These are phyloP conservation scores for Cosmia trapezina DNA, from an alignment of 2,888 invertebrate species.

Conservation along the genomic window DNA sequence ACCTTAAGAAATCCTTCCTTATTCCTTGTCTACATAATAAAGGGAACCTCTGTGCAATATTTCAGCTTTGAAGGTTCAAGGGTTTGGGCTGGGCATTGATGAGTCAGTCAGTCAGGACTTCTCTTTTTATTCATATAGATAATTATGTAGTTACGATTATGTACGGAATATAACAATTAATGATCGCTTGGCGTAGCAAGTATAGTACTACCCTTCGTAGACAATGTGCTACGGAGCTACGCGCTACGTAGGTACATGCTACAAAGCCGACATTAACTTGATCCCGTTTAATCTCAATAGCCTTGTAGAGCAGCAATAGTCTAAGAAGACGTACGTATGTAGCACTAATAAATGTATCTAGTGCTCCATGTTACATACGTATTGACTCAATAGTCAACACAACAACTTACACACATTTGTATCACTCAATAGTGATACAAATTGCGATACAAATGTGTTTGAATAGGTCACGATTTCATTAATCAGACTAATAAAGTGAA, in stretches of 20 bases:
- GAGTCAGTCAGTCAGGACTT: no score
- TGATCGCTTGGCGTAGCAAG: slow-evolving; percentile 35
- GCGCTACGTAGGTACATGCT: slow-evolving; percentile 31
- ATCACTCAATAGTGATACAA: no score
- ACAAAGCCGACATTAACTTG: slow-evolving; percentile 43
- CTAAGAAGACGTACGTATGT: slow-evolving; percentile 23
- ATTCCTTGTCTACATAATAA: no score
- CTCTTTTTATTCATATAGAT: no score
- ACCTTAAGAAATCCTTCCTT: no score
- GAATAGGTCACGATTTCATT: neutral
- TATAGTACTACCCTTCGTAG: slow-evolving; percentile 49
- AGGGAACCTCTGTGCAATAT: no score
- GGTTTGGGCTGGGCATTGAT: no score
- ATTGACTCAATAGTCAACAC: no score
- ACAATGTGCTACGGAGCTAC: slow-evolving; percentile 50
- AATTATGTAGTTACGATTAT: slow-evolving; percentile 24
- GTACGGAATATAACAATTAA: slow-evolving; percentile 15
- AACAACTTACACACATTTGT: no score
- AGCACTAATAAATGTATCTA: slow-evolving; percentile 35
- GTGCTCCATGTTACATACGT: neutral
- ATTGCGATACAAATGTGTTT: slow-evolving; percentile 5
- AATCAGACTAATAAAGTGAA: no score
- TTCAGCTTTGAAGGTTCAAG: no score
- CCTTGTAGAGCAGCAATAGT: slow-evolving; percentile 39
- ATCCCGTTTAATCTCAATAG: slow-evolving; percentile 53